phyloP scores from a whole-genome alignment of 1,140 invertebrate species.

The Achroia grisella region DNA sequence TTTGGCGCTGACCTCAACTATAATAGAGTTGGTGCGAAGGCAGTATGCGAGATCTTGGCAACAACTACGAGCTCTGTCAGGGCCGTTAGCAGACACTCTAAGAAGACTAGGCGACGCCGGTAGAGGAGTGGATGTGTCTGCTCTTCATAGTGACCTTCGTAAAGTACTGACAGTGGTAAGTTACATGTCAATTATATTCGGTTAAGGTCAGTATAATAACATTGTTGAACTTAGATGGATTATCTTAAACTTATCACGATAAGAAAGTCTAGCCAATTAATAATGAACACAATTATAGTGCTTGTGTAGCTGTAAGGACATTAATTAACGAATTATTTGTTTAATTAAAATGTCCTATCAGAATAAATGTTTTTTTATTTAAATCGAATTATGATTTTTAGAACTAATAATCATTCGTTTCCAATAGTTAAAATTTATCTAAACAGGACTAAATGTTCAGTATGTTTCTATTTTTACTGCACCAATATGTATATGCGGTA shows the following conservation, averaged over 20 bases:
- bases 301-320: no score
- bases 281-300: no score
- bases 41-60: constrained; percentile 91
- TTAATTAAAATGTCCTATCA: no score
- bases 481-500: no score
- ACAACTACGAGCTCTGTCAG: constrained; percentile 83
- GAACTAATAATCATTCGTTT: no score
- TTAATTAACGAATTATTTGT: no score
- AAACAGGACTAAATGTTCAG: no score
- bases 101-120: constrained; percentile 83
- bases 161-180: constrained; percentile 78
- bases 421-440: no score
- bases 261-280: neutral
- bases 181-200: constrained; percentile 4
- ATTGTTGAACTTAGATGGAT: no score
- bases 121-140: constrained; percentile 79
- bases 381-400: no score
- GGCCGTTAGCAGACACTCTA: constrained; percentile 85
- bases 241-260: neutral
- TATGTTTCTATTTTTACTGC: no score
- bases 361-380: no score
- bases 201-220: neutral
- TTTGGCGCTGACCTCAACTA: constrained; percentile 94
- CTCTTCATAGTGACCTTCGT: constrained; percentile 79
- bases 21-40: constrained; percentile 90